Base-by-base conservation (phyloP, 2,888 invertebrate species). In the Notodonta dromedarius region DNA sequence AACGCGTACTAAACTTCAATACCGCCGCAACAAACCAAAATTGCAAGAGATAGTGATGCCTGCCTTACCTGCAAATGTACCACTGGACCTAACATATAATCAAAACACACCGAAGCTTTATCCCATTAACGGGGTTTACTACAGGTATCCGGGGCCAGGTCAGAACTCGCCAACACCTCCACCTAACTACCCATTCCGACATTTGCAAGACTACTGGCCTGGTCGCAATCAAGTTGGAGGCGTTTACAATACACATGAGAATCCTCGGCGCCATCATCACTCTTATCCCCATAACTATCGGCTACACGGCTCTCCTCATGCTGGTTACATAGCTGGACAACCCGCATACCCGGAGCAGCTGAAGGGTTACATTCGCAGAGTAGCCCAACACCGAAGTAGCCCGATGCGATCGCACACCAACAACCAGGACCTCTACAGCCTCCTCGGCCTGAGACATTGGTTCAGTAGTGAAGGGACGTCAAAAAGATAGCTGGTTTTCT, bases 201-300 rank as follows among this genome's bases (percentile, higher is more conserved):
- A 91, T 75, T 72, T 93, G 50, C 93, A 93, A 71, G 93, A 93
- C 67, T 93, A 93, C 70, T 93, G 93, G 93, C 89, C 90, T 5
- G 90, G 86, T 32, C 85, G 88, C 56, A 88, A 77, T 59, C 88
- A 85, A 69, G 66, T 85, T 14, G 92, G 91, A 54, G 93, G 93
- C 56, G 85, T 93, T 2, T 93, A 93, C 72, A 89, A 86, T 62
- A 78, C 82, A 61, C 91, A 90, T 61, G 92, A 87, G 63, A 93
- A 92, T 70, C 93, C 92, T 32, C 80, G 90, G 58, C 88, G 93
- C 32, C 93, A 93, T 72, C 93, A 92, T 71, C 93, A 93, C 73
- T 87, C 90, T 55, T 92, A 88, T 63, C 88, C 93, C 3, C 90
- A 91, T 67, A 86, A 82, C 72, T 85, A 87, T 65, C 85, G 88